phyloP scores from a whole-genome alignment of 2,113 vertebrate genomes.

The Ochotona princeps region DNA sequence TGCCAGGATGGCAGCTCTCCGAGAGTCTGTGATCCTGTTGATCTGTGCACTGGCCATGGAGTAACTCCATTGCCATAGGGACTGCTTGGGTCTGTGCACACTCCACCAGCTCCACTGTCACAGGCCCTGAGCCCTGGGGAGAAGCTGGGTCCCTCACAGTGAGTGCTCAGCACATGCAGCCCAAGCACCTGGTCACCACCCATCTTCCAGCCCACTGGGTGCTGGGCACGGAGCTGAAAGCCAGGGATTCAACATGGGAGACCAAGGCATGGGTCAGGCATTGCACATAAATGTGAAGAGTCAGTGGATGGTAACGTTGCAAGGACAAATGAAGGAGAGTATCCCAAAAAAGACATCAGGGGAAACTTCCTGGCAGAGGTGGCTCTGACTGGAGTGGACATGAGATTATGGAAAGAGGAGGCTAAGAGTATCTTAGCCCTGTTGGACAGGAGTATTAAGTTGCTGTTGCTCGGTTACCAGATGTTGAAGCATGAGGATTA shows the following conservation, averaged over 20 bases:
- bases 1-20: not conserved
- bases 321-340: not conserved
- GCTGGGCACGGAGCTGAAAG: not conserved
- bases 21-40: not conserved
- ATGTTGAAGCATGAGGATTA: not conserved
- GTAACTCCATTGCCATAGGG: not conserved
- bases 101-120: not conserved
- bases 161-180: not conserved
- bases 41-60: accelerated
- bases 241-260: not conserved
- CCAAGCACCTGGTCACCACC: not conserved
- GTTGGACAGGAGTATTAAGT: not conserved
- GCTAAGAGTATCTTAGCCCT: not conserved
- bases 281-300: not conserved
- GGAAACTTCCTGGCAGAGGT: not conserved
- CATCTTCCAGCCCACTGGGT: not conserved
- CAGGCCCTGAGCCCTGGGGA: not conserved
- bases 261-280: not conserved
- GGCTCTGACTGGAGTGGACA: not conserved
- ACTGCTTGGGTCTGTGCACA: not conserved
- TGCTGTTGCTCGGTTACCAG: not conserved
- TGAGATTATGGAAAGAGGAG: not conserved
- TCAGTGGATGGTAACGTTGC: not conserved
- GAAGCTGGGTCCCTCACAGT: not conserved
- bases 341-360: not conserved